phyloP scores from a whole-genome alignment of 2,113 vertebrate genomes.

The Saccopteryx leptura region DNA sequence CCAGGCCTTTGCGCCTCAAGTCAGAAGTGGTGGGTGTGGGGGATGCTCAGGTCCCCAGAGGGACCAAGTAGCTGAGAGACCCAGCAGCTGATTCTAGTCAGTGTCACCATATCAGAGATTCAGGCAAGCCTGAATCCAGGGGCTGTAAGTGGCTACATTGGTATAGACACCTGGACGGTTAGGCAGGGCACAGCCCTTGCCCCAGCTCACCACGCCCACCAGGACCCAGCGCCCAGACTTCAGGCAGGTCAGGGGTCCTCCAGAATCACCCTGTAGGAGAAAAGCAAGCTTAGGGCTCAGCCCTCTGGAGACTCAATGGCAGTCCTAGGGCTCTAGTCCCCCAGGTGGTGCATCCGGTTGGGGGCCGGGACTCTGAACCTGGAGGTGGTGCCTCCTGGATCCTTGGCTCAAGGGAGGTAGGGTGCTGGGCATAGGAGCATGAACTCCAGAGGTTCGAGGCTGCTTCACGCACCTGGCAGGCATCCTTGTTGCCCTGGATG shows the following conservation, averaged over 20 bases:
- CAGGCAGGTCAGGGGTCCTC: constrained; percentile 91
- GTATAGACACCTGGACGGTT: constrained; percentile 92
- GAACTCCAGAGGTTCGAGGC: no score
- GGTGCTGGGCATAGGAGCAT: neutral
- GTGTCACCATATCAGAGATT: neutral
- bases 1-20: neutral
- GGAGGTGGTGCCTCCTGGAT: neutral
- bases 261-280: constrained; percentile 90
- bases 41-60: no score
- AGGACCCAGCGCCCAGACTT: constrained; percentile 89
- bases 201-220: constrained; percentile 93
- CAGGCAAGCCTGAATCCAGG: constrained; percentile 86
- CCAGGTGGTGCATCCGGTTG: neutral
- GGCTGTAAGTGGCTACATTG: constrained; percentile 87
- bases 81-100: neutral
- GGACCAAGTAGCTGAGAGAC: neutral
- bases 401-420: neutral
- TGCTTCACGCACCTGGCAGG: constrained; percentile 64
- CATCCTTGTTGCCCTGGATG: constrained; percentile 73
- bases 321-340: neutral
- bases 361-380: neutral
- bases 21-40: neutral
- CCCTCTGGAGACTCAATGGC: neutral
- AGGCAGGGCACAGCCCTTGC: constrained; percentile 89
- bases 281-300: neutral